Evolutionary conservation across 2,888 invertebrate species (phyloP).

Genomic region (Phanerotoma sp.): DNA sequence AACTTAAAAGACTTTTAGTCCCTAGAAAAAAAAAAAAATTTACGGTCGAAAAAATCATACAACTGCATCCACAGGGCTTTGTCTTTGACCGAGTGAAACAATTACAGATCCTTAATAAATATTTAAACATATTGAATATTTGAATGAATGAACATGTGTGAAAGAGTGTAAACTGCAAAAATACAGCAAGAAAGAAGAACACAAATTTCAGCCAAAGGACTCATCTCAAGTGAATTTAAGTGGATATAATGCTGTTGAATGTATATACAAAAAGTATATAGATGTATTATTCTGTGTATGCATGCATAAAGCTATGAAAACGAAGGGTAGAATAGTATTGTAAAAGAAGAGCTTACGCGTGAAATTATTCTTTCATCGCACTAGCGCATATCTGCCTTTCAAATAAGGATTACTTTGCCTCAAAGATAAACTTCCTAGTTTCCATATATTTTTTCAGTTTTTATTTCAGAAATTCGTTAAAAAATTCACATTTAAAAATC

Average conservation of each 20-base stretch:
- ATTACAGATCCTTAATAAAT: no score
- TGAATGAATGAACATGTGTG: background rate
- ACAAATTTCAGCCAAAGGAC: conserved; percentile 1
- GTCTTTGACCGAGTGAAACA: no score
- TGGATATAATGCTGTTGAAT: background rate
- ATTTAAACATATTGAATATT: no score
- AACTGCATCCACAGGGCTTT: no score
- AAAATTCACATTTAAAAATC: background rate
- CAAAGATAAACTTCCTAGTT: conserved; percentile 22
- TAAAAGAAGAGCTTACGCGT: conserved; percentile 17
- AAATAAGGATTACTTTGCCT: conserved; percentile 34
- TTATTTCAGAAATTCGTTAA: background rate
- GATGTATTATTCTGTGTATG: conserved; percentile 11
- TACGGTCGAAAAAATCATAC: no score
- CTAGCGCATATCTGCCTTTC: conserved; percentile 38
- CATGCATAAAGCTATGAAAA: conserved; percentile 11
- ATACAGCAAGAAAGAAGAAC: background rate
- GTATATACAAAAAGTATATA: conserved; percentile 12
- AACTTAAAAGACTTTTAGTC: no score
- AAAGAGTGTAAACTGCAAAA: no score
- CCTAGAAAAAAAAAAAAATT: no score
- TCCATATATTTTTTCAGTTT: conserved; percentile 29
- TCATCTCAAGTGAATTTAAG: conserved; percentile 2
- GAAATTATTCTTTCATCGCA: conserved; percentile 39
- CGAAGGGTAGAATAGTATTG: conserved; percentile 2